These are phyloP conservation scores for Microplitis deprimator DNA, from an alignment of 2,888 invertebrate species.

Conservation along the genomic window DNA sequence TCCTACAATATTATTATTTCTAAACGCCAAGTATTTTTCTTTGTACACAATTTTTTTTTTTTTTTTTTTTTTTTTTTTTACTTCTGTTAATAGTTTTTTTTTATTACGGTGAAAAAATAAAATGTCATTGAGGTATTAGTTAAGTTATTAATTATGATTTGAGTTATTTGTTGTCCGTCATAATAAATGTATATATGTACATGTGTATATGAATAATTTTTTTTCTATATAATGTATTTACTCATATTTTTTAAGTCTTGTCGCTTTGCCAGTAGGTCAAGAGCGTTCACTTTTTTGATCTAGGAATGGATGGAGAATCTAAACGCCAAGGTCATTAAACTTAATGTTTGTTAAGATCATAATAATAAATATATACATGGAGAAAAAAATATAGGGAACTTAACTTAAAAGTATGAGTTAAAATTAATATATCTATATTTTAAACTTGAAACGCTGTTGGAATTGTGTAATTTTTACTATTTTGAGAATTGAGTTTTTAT, in stretches of 20 bases:
- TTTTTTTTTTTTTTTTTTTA: not conserved
- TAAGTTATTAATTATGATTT: not conserved
- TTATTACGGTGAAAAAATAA: not conserved
- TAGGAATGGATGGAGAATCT: not conserved
- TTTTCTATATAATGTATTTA: not conserved
- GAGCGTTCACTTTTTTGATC: constrained; percentile 10
- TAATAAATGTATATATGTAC: not conserved
- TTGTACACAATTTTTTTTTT: not conserved
- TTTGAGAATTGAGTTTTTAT: too few species aligned
- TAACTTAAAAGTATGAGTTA: too few species aligned
- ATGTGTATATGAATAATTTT: not conserved
- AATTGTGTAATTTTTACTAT: too few species aligned
- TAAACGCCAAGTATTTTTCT: not conserved
- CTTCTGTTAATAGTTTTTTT: too few species aligned
- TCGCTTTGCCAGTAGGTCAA: constrained; percentile 4
- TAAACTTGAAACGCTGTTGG: too few species aligned
- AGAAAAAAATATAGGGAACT: not conserved
- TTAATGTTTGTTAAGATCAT: not conserved
- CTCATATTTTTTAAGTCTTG: not conserved
- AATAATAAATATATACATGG: not conserved
- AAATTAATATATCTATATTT: too few species aligned
- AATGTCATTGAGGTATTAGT: not conserved
- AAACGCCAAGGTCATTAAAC: not conserved
- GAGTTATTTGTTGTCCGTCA: not conserved
- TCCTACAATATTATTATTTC: constrained; percentile 9